Conservation (phyloP, 2,113 vertebrate species). For the Dicerorhinus sumatrensis region DNA sequence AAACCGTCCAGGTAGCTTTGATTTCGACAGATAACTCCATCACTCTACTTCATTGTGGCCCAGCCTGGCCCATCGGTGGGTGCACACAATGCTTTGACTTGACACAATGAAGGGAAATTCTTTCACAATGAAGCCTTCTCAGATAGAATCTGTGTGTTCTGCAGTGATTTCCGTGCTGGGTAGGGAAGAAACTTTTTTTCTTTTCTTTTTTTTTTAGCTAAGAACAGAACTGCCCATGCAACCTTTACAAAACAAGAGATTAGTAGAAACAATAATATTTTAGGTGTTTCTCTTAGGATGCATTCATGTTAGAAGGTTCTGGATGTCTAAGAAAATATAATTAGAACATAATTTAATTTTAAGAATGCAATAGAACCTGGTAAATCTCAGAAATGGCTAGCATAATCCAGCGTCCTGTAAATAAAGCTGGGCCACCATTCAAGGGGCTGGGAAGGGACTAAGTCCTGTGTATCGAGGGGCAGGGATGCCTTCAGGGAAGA, state of each 20-base stretch:
- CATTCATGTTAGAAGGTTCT: background rate
- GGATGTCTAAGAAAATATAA: constrained; percentile 1
- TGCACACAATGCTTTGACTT: background rate
- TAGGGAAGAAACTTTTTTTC: background rate
- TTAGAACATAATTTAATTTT: constrained; percentile 26
- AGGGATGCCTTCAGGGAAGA: background rate
- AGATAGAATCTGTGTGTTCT: background rate
- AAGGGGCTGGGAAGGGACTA: background rate
- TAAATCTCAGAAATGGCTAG: background rate
- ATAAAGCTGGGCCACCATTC: background rate
- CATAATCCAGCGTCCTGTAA: background rate
- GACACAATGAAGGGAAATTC: background rate
- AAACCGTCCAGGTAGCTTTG: background rate
- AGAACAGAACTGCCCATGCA: background rate
- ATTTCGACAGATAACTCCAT: background rate
- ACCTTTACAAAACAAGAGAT: background rate
- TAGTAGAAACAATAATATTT: background rate
- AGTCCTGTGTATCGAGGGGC: background rate
- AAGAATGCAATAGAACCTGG: background rate
- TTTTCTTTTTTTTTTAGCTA: background rate
- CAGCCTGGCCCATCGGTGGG: background rate
- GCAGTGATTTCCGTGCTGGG: background rate
- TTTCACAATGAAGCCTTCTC: background rate
- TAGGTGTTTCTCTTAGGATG: background rate
- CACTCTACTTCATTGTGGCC: background rate